Conservation (phyloP, 2,113 vertebrate genomes). For the Oncorhynchus gorbuscha region DNA sequence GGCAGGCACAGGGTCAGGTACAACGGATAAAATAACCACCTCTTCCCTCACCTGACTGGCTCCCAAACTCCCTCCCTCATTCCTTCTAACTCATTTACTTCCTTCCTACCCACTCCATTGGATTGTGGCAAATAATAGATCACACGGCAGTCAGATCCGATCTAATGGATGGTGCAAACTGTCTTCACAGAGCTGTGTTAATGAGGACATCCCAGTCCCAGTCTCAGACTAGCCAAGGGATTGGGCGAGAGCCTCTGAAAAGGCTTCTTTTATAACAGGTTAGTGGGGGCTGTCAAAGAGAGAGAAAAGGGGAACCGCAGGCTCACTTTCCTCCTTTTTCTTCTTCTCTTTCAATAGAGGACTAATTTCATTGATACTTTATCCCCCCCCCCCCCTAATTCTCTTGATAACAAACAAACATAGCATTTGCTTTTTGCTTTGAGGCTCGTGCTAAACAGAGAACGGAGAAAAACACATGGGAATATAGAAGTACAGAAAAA, state of each 20-base stretch:
- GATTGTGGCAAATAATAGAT: constrained; percentile 71
- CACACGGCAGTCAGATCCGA: constrained; percentile 64
- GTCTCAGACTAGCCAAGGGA: background rate
- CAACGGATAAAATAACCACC: constrained; percentile 22
- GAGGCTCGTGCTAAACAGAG: constrained; percentile 38
- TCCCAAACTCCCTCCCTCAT: constrained; percentile 15
- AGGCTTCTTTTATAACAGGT: background rate
- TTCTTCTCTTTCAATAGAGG: constrained; percentile 41
- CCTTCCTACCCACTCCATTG: background rate
- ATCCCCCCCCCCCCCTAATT: background rate
- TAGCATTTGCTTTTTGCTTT: constrained; percentile 46
- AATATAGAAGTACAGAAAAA: constrained; percentile 26
- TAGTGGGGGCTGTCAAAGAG: constrained; percentile 29
- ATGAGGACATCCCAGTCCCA: constrained; percentile 63
- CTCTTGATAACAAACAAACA: constrained; percentile 37
- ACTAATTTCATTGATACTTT: constrained; percentile 58
- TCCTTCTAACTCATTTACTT: background rate
- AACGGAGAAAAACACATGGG: constrained; percentile 12
- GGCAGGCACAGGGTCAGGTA: constrained; percentile 11
- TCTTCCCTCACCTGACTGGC: constrained; percentile 4
- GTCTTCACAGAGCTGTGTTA: constrained; percentile 47
- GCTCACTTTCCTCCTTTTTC: constrained; percentile 51
- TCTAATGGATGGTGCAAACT: constrained; percentile 47
- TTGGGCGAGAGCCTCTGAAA: background rate
- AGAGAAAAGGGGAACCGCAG: constrained; percentile 39